Evolutionary conservation across 2,888 invertebrate species (phyloP), one percentile per base, ranked within the genome.

Genomic region (Sinhomidia bicolor): DNA sequence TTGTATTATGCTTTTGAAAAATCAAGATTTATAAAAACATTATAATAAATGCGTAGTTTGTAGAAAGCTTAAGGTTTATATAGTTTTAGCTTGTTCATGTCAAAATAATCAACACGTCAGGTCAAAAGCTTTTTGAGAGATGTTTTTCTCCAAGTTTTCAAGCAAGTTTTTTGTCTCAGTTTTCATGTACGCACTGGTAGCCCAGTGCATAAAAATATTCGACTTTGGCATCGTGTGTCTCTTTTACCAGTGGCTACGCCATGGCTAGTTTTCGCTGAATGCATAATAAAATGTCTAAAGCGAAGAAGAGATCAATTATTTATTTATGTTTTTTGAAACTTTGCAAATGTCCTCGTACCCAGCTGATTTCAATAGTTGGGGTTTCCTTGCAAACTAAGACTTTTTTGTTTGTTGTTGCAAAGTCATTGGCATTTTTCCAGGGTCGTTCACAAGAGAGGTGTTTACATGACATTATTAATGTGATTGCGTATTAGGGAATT

Each of bases 381-480:
- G 2, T 36, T n/a, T 81, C 12, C n/a, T 81, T 44, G 29, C 20
- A 82, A 82, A 47, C 44, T 80, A 51, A 62, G 23, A 32, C 7
- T 68, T 36, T 65, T 36, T 82, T 29, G 51, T 78, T 57, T 41
- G 71, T 68, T 29, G 78, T n/a, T 78, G 17, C 10, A 10, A 20
- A 74, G 32, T 12, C 23, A 26, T 54, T 78, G 88, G 88, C 88
- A 57, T 4, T 9, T 4, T n/a, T 88, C 88, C 88, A 88, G 88
- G 88, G 88, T 65, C 82, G 62, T 74, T 47, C 20, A 60, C 20
- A 23, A n/a, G 32, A 32, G 17, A 14, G 23, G 5, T 71, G 71
- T 78, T 54, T 78, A 54, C 54, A 44, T 74, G 23, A 20, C 74
- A 44, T 32, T 65, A 65, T 29, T 65, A 14, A 29, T 65, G 65